A percentile compares a stretch with the other conserved stretches of the same genome.
Evolutionary conservation across 1,140 invertebrate species (phyloP).

Genomic region (Eumaeus atala): DNA sequence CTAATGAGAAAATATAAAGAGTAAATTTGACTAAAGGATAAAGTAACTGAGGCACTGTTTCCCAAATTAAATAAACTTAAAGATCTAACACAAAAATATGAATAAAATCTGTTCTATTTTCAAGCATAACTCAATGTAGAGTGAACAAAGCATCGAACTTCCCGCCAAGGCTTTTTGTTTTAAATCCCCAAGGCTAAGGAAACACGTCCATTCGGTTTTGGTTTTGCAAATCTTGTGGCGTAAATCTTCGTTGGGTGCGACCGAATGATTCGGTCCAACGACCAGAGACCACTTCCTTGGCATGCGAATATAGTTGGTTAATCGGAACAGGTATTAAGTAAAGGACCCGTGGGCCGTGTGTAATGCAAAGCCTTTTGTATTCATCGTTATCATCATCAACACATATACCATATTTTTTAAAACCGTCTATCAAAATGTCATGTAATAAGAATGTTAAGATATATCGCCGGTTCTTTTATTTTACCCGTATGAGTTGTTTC

Average conservation of each 20-base stretch:
- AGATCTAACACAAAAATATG: conserved; percentile 16
- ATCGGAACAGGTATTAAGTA: conserved; percentile 30
- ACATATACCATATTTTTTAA: too few relatives aligned
- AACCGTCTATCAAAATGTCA: too few relatives aligned
- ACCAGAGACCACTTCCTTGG: conserved; percentile 43
- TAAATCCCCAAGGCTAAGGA: conserved; percentile 37
- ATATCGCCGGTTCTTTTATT: too few relatives aligned
- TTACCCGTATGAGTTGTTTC: too few relatives aligned
- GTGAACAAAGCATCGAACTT: conserved; percentile 26
- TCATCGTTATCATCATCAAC: too few relatives aligned
- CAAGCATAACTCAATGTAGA: conserved; percentile 7
- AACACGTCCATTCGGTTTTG: conserved; percentile 52
- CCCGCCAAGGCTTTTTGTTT: conserved; percentile 32
- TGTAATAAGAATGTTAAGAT: too few relatives aligned
- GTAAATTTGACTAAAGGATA: conserved; percentile 14
- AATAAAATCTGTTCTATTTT: conserved; percentile 6
- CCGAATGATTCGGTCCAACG: conserved; percentile 44
- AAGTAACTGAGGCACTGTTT: neutral
- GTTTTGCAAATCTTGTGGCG: conserved; percentile 58
- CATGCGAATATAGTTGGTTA: conserved; percentile 55
- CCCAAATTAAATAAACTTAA: neutral
- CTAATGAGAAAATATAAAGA: conserved; percentile 19
- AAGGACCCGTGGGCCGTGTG: neutral
- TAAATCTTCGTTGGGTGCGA: conserved; percentile 53
- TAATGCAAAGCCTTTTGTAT: too few relatives aligned